Conservation (phyloP, 1,140 invertebrate genomes). For the Leptinotarsa undecemlineata region DNA sequence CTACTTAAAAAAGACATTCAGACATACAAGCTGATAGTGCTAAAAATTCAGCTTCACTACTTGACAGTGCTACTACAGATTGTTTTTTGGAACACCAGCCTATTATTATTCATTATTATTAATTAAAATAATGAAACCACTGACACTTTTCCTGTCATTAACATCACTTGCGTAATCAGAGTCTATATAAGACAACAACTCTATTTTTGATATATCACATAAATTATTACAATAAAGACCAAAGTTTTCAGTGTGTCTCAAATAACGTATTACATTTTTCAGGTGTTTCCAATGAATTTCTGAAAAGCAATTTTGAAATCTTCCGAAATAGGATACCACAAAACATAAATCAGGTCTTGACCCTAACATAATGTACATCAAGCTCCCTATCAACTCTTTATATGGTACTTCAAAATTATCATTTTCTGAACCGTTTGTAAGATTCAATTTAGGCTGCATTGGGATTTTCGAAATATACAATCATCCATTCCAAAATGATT, state of each 20-base stretch:
- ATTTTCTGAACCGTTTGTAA: constrained; percentile 11
- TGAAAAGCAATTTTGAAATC: constrained; percentile 25
- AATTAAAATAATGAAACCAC: constrained; percentile 33
- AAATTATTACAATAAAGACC: constrained; percentile 3
- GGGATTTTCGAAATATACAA: constrained; percentile 24
- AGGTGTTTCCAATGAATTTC: constrained; percentile 25
- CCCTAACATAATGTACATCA: constrained; percentile 27
- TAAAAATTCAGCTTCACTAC: constrained; percentile 33
- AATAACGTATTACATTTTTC: constrained; percentile 22
- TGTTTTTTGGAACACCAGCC: constrained; percentile 42
- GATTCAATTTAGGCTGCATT: constrained; percentile 28
- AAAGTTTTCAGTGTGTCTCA: constrained; percentile 6
- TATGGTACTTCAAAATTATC: constrained; percentile 12
- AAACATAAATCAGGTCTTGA: constrained; percentile 31
- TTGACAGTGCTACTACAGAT: constrained; percentile 40
- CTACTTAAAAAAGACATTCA: neutral
- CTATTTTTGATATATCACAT: neutral
- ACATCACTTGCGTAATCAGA: constrained; percentile 34
- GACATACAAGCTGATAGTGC: neutral
- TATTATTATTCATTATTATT: constrained; percentile 35
- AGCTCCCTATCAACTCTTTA: constrained; percentile 10
- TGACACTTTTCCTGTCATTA: constrained; percentile 29
- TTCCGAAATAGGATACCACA: constrained; percentile 23
- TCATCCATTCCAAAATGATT: constrained; percentile 27
- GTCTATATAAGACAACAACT: constrained; percentile 24